Evolutionary conservation across 92 coral and sea anemone genomes (phyloP).

Genomic region (Chrysogorgia sp.): DNA sequence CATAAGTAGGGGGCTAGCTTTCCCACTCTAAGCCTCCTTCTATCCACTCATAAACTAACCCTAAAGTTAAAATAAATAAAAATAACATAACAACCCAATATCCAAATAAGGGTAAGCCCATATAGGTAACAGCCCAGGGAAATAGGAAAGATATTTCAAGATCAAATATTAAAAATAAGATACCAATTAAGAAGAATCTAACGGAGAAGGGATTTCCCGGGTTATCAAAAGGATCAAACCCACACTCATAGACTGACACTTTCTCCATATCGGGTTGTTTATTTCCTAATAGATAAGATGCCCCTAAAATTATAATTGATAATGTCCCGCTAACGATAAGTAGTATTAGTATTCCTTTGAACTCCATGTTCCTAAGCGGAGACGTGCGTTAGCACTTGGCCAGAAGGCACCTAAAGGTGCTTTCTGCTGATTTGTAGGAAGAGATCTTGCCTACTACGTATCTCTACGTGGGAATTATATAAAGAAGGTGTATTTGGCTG

Average conservation of each 20-base stretch:
- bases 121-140: constrained; percentile 54
- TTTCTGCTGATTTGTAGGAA: constrained; percentile 55
- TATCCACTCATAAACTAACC: constrained; percentile 49
- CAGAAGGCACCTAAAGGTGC: constrained; percentile 52
- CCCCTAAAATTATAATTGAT: constrained; percentile 51
- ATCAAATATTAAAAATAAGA: too few species aligned
- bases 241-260: constrained; percentile 48
- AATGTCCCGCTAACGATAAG: constrained; percentile 52
- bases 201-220: constrained; percentile 52
- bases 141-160: constrained; percentile 55
- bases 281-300: constrained; percentile 50
- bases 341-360: constrained; percentile 39
- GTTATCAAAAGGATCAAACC: constrained; percentile 53
- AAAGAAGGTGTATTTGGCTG: constrained; percentile 50
- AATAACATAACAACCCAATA: constrained; percentile 48
- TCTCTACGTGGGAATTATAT: constrained; percentile 36
- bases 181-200: constrained; percentile 54
- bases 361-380: constrained; percentile 43
- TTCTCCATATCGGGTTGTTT: constrained; percentile 46
- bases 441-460: constrained; percentile 52
- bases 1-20: too few species aligned
- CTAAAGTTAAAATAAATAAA: constrained; percentile 50
- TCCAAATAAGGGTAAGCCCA: constrained; percentile 51
- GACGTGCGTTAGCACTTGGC: constrained; percentile 44
- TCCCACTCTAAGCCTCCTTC: constrained; percentile 57